Percentiles rank a stretch among this genome's conserved stretches.
Conservation (phyloP, 1,140 invertebrate genomes). For the Meteorus sp. region DNA sequence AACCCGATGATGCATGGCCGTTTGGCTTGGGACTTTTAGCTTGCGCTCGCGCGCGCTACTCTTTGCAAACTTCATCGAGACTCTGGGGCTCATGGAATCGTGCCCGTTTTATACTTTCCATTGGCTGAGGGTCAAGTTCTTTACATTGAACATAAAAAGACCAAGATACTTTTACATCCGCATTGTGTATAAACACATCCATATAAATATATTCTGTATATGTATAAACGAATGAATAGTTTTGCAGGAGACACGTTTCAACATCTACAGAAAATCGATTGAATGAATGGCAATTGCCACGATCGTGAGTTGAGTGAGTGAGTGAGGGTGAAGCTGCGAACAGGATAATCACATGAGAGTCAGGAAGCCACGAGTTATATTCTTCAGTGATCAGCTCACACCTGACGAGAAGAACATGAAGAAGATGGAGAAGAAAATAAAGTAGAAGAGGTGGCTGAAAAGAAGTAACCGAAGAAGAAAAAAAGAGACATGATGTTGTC, state of each 20-base stretch:
- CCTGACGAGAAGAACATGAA: conserved; percentile 33
- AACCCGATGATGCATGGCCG: conserved; percentile 39
- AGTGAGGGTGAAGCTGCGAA: conserved; percentile 3
- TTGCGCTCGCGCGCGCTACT: conserved; percentile 22
- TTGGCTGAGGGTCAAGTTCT: neutral
- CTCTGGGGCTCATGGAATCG: conserved; percentile 29
- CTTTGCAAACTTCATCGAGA: conserved; percentile 23
- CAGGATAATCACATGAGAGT: conserved; percentile 10
- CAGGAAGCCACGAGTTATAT: conserved; percentile 8
- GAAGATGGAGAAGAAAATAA: too few relatives aligned
- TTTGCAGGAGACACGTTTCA: neutral
- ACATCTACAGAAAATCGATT: neutral
- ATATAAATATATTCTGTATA: neutral
- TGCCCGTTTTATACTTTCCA: neutral
- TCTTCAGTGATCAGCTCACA: conserved; percentile 22
- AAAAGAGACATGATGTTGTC: conserved; percentile 34
- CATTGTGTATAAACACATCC: neutral
- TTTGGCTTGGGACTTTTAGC: conserved; percentile 9
- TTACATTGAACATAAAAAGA: neutral
- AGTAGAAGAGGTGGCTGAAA: too few relatives aligned
- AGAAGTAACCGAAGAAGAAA: conserved; percentile 24
- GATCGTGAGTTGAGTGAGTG: too few relatives aligned
- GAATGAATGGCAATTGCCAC: neutral
- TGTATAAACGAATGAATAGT: too few relatives aligned
- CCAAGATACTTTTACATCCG: neutral